These are phyloP conservation scores for Lysandra bellargus DNA, from an alignment of 2,888 invertebrate species.

Conservation along the genomic window DNA sequence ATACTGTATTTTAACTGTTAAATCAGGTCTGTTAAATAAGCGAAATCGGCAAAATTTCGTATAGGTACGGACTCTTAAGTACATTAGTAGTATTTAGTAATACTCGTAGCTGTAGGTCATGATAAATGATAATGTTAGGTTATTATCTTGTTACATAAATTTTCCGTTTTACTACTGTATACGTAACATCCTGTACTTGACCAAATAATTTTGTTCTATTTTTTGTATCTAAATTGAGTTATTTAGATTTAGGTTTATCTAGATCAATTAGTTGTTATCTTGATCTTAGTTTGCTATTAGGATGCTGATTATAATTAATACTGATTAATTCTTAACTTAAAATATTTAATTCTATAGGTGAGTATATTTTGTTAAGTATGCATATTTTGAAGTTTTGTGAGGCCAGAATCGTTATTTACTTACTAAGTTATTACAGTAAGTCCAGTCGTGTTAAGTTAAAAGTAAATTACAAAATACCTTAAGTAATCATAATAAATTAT, in stretches of 20 bases:
- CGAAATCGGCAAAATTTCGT: too few relatives aligned
- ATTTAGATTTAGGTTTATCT: not conserved
- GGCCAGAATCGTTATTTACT: too few relatives aligned
- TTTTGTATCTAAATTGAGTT: not conserved
- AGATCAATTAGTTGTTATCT: not conserved
- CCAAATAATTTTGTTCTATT: not conserved
- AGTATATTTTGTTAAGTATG: too few relatives aligned
- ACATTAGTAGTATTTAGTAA: constrained; percentile 17
- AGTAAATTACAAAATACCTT: too few relatives aligned
- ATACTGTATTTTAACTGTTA: too few relatives aligned
- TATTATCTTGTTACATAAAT: constrained; percentile 30
- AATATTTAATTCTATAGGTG: too few relatives aligned
- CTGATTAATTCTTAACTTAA: too few relatives aligned
- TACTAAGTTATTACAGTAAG: too few relatives aligned
- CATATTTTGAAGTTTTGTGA: too few relatives aligned
- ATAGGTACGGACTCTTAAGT: not conserved
- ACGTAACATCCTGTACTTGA: not conserved
- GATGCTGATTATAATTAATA: not conserved
- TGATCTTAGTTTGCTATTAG: not conserved
- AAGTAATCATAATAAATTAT: too few relatives aligned
- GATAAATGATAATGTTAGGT: constrained; percentile 30
- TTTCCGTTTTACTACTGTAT: constrained; percentile 10
- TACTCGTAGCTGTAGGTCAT: not conserved
- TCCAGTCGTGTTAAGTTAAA: too few relatives aligned
- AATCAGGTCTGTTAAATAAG: too few relatives aligned